Conservation (phyloP, 2,888 invertebrate species). For the Gymnocheta viridis region DNA sequence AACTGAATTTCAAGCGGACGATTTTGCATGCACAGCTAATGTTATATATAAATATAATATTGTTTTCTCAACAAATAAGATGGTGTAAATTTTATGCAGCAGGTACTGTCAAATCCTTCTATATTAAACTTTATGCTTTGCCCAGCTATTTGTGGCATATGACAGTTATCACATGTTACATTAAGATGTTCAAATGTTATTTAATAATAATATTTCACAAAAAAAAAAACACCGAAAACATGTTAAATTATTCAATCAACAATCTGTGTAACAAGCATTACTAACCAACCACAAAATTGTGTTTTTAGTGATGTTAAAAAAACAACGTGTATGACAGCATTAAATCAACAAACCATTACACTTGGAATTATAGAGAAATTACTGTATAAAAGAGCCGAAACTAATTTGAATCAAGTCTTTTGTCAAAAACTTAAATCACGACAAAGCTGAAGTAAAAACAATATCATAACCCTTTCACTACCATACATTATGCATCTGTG, state of each 20-base stretch:
- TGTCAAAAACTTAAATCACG: background rate
- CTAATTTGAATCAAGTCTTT: background rate
- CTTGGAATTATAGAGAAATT: background rate
- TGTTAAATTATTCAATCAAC: constrained; percentile 28
- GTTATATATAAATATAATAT: too few species aligned
- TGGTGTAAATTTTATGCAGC: too few species aligned
- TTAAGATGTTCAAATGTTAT: background rate
- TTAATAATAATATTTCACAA: constrained; percentile 4
- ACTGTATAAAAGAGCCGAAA: background rate
- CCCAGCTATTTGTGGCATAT: background rate
- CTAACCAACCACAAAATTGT: background rate
- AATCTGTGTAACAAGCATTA: constrained; percentile 38
- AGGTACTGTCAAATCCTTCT: too few species aligned
- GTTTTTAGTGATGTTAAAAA: background rate
- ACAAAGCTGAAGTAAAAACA: background rate
- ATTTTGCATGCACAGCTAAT: too few species aligned
- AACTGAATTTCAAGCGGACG: too few species aligned
- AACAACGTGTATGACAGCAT: background rate
- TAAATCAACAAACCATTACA: constrained; percentile 12
- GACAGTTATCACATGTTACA: constrained; percentile 6
- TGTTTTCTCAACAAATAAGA: too few species aligned
- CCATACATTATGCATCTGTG: too few species aligned
- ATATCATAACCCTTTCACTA: too few species aligned
- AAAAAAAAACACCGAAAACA: background rate
- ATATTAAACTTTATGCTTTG: background rate